Conservation (phyloP, 2,113 vertebrate genomes). For the Hucho hucho region DNA sequence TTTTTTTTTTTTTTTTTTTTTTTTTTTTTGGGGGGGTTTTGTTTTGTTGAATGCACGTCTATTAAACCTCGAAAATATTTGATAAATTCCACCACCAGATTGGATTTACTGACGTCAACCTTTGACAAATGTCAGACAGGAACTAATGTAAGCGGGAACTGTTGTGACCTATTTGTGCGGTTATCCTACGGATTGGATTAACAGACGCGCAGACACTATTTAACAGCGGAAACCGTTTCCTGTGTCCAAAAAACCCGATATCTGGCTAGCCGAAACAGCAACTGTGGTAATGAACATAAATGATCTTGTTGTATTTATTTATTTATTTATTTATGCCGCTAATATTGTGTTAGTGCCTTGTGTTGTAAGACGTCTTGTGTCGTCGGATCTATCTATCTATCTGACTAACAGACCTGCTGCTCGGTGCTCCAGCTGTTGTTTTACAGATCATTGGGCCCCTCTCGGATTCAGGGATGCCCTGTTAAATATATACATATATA, state of each 20-base stretch:
- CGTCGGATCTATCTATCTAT: no score
- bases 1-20: not conserved
- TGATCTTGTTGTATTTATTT: no score
- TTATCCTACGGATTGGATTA: constrained; percentile 41
- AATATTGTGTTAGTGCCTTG: no score
- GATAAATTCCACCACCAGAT: not conserved
- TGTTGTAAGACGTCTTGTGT: no score
- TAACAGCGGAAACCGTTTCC: constrained; percentile 52
- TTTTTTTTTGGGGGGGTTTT: not conserved
- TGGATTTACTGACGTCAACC: not conserved
- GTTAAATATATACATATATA: no score
- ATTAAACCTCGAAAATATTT: not conserved
- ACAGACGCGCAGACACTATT: constrained; percentile 26
- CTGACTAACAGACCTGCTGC: no score
- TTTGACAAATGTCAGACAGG: no score
- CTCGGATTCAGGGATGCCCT: not conserved
- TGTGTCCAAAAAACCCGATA: constrained; percentile 33
- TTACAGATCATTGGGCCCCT: no score
- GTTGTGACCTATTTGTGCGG: not conserved
- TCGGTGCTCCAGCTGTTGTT: not conserved
- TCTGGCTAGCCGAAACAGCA: constrained; percentile 40
- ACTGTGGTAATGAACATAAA: constrained; percentile 50
- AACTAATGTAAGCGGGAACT: not conserved
- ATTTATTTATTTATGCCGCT: no score
- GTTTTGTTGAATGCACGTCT: not conserved